Conservation (phyloP, 2,888 invertebrate genomes). For the Drosophila aldrichi region DNA sequence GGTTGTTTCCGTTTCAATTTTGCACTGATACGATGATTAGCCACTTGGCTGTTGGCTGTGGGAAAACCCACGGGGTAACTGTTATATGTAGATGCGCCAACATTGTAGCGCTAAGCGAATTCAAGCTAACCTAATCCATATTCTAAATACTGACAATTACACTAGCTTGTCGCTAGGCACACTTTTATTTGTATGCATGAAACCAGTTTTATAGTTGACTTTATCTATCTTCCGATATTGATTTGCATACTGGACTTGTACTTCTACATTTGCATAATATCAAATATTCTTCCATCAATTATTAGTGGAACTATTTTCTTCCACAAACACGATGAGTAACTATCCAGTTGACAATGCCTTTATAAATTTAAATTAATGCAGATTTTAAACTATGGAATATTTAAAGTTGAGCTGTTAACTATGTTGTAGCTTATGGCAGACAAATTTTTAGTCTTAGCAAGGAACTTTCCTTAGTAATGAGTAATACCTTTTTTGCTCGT, state of each 20-base stretch:
- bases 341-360: too few species aligned
- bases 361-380: neutral
- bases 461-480: neutral
- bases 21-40: slow-evolving; percentile 27
- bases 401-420: neutral
- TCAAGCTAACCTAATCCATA: slow-evolving; percentile 4
- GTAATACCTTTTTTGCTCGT: too few species aligned
- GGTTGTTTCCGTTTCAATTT: slow-evolving; percentile 25
- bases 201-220: slow-evolving; percentile 21
- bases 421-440: neutral
- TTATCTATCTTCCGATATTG: slow-evolving; percentile 17
- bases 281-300: neutral
- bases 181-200: slow-evolving; percentile 8
- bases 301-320: slow-evolving; percentile 26
- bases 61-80: slow-evolving; percentile 15
- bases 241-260: slow-evolving; percentile 47
- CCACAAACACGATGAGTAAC: slow-evolving; percentile 11
- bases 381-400: neutral
- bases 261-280: slow-evolving; percentile 26
- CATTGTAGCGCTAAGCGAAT: neutral
- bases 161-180: slow-evolving; percentile 14
- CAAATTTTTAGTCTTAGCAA: neutral
- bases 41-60: slow-evolving; percentile 31
- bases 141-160: slow-evolving; percentile 3
- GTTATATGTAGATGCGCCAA: neutral